A percentile compares a stretch with the other conserved stretches of the same genome.
These are phyloP conservation scores for Gambusia yucatana DNA, from an alignment of 2,797 vertebrate species.

Conservation along the genomic window DNA sequence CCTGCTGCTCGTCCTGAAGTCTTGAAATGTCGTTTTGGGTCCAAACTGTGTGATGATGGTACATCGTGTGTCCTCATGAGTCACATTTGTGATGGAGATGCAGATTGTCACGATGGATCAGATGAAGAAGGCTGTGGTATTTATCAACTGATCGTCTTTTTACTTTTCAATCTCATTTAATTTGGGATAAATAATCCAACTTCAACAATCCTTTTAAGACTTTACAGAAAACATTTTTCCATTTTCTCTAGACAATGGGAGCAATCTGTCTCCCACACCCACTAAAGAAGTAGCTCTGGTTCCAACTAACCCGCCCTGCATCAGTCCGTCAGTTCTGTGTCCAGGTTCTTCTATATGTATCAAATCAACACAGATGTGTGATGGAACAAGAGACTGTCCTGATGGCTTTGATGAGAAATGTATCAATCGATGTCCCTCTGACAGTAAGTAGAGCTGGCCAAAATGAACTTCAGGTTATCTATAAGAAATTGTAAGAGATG, in stretches of 20 bases:
- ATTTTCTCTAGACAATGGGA: background rate
- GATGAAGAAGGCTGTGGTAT: conserved; percentile 13
- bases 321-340: conserved; percentile 79
- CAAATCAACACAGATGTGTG: conserved; percentile 77
- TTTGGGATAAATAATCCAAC: background rate
- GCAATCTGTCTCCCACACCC: background rate
- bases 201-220: conserved; percentile 11
- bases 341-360: conserved; percentile 77
- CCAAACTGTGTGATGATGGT: background rate
- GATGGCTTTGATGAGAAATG: conserved; percentile 89
- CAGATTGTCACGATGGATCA: conserved; percentile 2
- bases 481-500: background rate
- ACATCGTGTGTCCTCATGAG: background rate
- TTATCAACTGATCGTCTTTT: background rate
- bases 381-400: conserved; percentile 83
- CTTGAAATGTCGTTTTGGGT: conserved; percentile 6
- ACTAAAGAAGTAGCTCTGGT: background rate
- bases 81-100: conserved; percentile 9
- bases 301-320: conserved; percentile 50
- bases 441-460: conserved; percentile 64
- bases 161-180: background rate
- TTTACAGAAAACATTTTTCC: background rate
- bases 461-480: background rate
- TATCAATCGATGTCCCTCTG: conserved; percentile 67
- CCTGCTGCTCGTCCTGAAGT: background rate